Evolutionary conservation across 1,140 invertebrate genomes (phyloP), one percentile per base, ranked within the genome.

Genomic region (Physella acuta): DNA sequence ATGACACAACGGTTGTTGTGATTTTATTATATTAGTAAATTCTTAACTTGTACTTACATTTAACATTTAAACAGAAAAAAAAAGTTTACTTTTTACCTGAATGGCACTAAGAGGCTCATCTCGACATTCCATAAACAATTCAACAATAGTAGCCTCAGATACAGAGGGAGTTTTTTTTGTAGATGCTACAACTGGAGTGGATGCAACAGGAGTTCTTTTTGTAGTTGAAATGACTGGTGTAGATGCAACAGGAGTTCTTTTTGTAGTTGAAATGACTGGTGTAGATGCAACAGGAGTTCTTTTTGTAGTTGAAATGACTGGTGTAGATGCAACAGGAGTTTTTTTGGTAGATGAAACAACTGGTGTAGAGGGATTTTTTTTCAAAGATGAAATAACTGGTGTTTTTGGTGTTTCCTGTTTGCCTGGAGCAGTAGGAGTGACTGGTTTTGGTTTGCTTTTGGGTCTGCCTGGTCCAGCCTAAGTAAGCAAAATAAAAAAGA

Each of bases 51-150:
- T 44, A 11, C 20, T 44, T 44, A 11, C 8, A 44, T 44, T 44
- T 44, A 20, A 44, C 39, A 44, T 8, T 44, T 8, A 44, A 44
- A 44, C 8, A 44, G 20, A 44, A 11, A 8, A 20, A 11, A 44
- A 8, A 11, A 44, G 20, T 20, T 20, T 44, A 8, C 8, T 44
- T 44, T 55, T n/a, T 55, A 55, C 52, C 52, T 55, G 52, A 14
- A 24, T 30, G 4, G 17, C 2, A 33, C 55, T 58, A n/a, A 58
- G 28, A 33, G 55, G 55, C 33, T 58, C 28, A n/a, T 31, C 55
- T 30, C 20, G 28, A 33, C 55, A 58, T n/a, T 58, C 55, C 55
- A 58, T 58, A 33, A 26, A 58, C 24, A 58, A 30, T 16, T 58
- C 55, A 58, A 58, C 30, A 58, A 30, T 3, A 33, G 30, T 30